Conservation (phyloP, 1,140 invertebrate genomes). For the Drosophila kurseongensis region DNA sequence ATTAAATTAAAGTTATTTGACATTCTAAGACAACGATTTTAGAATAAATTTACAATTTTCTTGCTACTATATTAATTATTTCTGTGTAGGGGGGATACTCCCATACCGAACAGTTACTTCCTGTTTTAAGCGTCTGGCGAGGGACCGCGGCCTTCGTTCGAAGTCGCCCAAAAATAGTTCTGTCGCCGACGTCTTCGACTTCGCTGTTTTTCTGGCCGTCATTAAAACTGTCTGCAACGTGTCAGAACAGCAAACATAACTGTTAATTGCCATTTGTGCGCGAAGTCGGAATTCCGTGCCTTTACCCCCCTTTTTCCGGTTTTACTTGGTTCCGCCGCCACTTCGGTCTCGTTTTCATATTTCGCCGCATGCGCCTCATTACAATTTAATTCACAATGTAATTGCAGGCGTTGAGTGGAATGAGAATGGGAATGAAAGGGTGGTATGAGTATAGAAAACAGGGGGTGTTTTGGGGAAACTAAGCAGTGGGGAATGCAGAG, state of each 20-base stretch:
- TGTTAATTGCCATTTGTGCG: constrained; percentile 77
- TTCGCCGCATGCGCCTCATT: constrained; percentile 78
- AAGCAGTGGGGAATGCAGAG: neutral
- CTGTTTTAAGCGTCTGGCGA: constrained; percentile 17
- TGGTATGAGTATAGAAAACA: neutral
- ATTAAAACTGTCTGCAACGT: constrained; percentile 82
- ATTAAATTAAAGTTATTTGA: too few relatives aligned
- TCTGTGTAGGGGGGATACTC: constrained; percentile 5
- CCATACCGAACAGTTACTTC: constrained; percentile 34
- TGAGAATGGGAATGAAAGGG: constrained; percentile 4
- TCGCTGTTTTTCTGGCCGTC: constrained; percentile 33
- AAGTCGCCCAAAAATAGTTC: constrained; percentile 68
- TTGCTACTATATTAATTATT: neutral
- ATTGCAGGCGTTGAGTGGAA: constrained; percentile 56
- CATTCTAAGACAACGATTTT: too few relatives aligned
- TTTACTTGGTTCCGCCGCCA: constrained; percentile 5
- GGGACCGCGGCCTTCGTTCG: neutral
- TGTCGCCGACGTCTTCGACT: constrained; percentile 34
- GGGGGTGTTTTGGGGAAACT: constrained; percentile 5
- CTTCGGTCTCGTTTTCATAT: constrained; percentile 70
- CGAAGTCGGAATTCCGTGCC: constrained; percentile 13
- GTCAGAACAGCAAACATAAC: constrained; percentile 76
- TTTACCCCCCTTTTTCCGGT: constrained; percentile 1
- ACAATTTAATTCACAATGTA: constrained; percentile 83
- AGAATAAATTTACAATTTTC: too few relatives aligned